These are phyloP conservation scores for Drosophila watanabei DNA, from an alignment of 1,140 invertebrate genomes.

Conservation along the genomic window DNA sequence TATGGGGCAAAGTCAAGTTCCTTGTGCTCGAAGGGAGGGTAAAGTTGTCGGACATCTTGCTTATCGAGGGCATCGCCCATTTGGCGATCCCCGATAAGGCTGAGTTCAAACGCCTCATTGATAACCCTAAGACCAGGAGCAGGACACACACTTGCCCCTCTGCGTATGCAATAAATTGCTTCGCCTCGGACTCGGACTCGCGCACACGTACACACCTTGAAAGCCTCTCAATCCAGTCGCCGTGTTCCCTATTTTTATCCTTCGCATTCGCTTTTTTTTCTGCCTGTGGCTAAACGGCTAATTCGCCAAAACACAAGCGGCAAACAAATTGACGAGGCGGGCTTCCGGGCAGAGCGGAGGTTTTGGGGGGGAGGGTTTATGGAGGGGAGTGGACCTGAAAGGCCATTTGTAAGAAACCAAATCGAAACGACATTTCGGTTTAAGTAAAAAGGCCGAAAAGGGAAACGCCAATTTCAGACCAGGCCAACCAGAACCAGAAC, in stretches of 20 bases:
- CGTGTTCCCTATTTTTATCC: conserved; percentile 1
- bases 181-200: conserved; percentile 38
- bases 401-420: conserved; percentile 62
- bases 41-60: conserved; percentile 50
- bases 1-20: conserved; percentile 59
- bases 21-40: background rate
- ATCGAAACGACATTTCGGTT: conserved; percentile 73
- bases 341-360: background rate
- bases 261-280: background rate
- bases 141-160: conserved; percentile 24
- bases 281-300: conserved; percentile 63
- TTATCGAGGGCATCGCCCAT: conserved; percentile 33
- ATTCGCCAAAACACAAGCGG: conserved; percentile 62
- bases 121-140: conserved; percentile 50
- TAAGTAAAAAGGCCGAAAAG: conserved; percentile 60
- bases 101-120: conserved; percentile 59
- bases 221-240: conserved; percentile 17
- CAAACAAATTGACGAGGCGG: conserved; percentile 49
- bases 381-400: conserved; percentile 30
- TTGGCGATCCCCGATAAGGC: conserved; percentile 30
- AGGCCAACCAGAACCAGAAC: conserved; percentile 32
- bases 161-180: conserved; percentile 74
- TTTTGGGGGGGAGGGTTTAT: background rate
- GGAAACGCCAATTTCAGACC: conserved; percentile 46
- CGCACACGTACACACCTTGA: conserved; percentile 61